Evolutionary conservation across 2,888 invertebrate genomes (phyloP).

Genomic region (Branchellion lobata): DNA sequence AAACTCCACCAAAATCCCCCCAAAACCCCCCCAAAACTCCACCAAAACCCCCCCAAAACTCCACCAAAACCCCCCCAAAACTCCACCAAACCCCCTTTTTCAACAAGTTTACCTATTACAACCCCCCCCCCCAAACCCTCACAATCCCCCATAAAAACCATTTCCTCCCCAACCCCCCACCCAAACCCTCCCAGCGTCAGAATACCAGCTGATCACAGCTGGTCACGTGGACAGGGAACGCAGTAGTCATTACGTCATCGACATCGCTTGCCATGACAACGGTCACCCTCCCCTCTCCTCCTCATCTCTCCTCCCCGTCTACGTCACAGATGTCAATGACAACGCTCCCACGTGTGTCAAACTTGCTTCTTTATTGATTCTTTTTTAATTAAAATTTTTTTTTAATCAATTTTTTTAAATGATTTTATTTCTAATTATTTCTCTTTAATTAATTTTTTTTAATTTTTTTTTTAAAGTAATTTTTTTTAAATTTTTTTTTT

Average conservation of each 20-base stretch:
- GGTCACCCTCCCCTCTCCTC: constrained; percentile 41
- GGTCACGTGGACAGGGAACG: constrained; percentile 48
- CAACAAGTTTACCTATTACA: too few species aligned
- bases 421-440: too few species aligned
- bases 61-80: too few species aligned
- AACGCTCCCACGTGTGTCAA: constrained; percentile 41
- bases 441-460: too few species aligned
- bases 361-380: background rate
- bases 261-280: constrained; percentile 47
- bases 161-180: background rate
- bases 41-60: too few species aligned
- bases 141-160: too few species aligned
- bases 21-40: too few species aligned
- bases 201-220: constrained; percentile 49
- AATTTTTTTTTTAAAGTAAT: too few species aligned
- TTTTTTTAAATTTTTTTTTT: too few species aligned
- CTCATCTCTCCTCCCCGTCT: constrained; percentile 14
- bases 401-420: background rate
- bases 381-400: background rate
- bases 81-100: too few species aligned
- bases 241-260: constrained; percentile 43
- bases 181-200: background rate
- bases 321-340: constrained; percentile 47
- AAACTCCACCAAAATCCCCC: too few species aligned
- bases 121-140: too few species aligned